Percentiles rank a stretch among this genome's conserved stretches.
These are phyloP conservation scores for Oscheius sp. DNA, from an alignment of 2,888 invertebrate genomes.

Conservation along the genomic window DNA sequence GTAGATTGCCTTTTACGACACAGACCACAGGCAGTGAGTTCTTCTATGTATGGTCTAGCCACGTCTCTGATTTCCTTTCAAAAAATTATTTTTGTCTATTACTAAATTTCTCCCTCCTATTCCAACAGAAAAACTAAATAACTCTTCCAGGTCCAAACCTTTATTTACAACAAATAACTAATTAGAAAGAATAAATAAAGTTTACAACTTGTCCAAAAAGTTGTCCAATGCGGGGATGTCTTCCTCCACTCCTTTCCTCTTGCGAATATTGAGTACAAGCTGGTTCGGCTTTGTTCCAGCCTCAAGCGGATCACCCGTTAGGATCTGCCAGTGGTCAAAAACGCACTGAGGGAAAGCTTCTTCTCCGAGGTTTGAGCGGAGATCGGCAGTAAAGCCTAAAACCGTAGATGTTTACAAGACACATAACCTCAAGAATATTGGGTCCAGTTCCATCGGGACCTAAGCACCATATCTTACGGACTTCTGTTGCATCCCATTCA, in stretches of 20 bases:
- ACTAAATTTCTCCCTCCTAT: too few species aligned
- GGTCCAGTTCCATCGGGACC: constrained; percentile 99
- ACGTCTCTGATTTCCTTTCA: too few species aligned
- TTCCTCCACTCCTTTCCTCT: constrained; percentile 98
- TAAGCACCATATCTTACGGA: constrained; percentile 84
- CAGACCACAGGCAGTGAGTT: too few species aligned
- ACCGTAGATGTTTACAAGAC: constrained; percentile 93
- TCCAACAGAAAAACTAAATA: too few species aligned
- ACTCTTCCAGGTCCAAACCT: too few species aligned
- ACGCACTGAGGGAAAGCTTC: constrained; percentile 99
- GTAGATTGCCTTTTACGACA: too few species aligned
- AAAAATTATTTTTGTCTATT: too few species aligned
- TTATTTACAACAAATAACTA: too few species aligned
- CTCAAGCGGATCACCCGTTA: constrained; percentile 87
- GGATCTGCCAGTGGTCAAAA: constrained; percentile 84
- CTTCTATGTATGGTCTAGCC: too few species aligned
- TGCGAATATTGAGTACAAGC: constrained; percentile 86
- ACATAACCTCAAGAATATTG: constrained; percentile 95
- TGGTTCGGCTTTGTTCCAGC: constrained; percentile 74
- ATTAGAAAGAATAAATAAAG: constrained; percentile 1
- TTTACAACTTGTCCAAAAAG: constrained; percentile 97
- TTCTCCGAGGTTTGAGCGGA: constrained; percentile 94
- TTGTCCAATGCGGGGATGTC: constrained; percentile 92
- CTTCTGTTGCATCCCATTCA: constrained; percentile 96
- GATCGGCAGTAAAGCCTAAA: constrained; percentile 90